Conservation (phyloP, 2,113 vertebrate genomes). For the Myrmecobius fasciatus region DNA sequence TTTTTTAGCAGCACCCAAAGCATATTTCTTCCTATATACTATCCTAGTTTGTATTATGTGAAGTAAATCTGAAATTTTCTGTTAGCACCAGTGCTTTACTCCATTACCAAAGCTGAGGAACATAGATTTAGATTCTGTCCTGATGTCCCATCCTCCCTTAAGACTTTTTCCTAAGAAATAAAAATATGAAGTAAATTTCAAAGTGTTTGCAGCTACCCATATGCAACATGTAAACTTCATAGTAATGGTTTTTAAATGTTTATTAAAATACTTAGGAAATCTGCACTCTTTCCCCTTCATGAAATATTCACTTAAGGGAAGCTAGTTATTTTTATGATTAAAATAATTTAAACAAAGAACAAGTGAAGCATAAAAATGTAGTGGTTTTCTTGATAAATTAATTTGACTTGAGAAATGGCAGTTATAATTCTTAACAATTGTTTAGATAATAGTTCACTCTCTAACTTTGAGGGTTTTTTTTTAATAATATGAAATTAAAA, state of each 20-base stretch:
- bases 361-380: not conserved
- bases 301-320: not conserved
- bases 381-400: not conserved
- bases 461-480: not conserved
- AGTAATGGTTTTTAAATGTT: not conserved
- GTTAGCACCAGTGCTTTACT: not conserved
- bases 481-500: slow-evolving; percentile 32
- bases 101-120: not conserved
- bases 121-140: not conserved
- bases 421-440: not conserved
- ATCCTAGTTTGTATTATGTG: not conserved
- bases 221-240: not conserved
- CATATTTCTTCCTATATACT: not conserved
- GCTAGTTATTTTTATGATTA: not conserved
- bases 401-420: not conserved
- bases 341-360: not conserved
- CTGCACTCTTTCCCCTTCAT: not conserved
- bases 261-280: not conserved
- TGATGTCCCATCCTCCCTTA: not conserved
- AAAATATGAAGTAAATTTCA: not conserved
- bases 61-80: not conserved
- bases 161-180: not conserved
- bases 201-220: not conserved
- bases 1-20: not conserved
- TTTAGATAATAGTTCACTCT: not conserved